These are phyloP conservation scores for Oceanites oceanicus DNA, from an alignment of 2,113 vertebrate species.

Conservation along the genomic window DNA sequence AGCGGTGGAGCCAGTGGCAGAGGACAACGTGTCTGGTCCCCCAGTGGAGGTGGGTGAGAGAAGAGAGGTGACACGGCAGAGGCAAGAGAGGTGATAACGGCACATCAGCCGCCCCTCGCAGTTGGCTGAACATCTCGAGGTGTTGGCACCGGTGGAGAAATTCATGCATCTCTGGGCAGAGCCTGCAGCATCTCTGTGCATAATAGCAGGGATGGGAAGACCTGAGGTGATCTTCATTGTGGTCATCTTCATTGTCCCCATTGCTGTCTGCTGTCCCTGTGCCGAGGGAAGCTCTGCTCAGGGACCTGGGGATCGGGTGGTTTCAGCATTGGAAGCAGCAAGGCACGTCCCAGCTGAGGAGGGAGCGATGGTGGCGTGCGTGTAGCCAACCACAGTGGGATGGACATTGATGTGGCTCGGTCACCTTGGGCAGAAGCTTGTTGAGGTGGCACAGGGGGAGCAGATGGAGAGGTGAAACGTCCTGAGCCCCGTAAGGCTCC, in stretches of 20 bases:
- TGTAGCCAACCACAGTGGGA: accelerated
- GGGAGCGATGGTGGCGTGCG: accelerated
- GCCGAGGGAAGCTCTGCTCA: not conserved
- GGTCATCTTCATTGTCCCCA: not conserved
- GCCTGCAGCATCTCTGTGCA: not conserved
- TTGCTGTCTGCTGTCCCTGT: not conserved
- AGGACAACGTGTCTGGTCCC: not conserved
- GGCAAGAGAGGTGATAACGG: not conserved
- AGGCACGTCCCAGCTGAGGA: not conserved
- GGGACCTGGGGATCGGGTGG: not conserved
- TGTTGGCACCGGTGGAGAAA: not conserved
- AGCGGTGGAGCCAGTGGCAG: not conserved
- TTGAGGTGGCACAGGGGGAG: not conserved
- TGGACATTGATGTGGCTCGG: not conserved
- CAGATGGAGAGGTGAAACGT: not conserved
- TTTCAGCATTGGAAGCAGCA: not conserved
- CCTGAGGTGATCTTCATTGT: not conserved
- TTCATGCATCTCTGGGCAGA: accelerated
- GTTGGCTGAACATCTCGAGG: not conserved
- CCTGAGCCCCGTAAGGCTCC: not conserved
- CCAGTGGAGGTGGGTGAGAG: not conserved
- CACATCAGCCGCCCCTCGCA: not conserved
- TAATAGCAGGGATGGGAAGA: not conserved
- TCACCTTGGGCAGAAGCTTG: not conserved
- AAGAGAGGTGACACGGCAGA: not conserved